Evolutionary conservation across 2,797 vertebrate genomes (phyloP).

Genomic region (Urosaurus nigricauda): DNA sequence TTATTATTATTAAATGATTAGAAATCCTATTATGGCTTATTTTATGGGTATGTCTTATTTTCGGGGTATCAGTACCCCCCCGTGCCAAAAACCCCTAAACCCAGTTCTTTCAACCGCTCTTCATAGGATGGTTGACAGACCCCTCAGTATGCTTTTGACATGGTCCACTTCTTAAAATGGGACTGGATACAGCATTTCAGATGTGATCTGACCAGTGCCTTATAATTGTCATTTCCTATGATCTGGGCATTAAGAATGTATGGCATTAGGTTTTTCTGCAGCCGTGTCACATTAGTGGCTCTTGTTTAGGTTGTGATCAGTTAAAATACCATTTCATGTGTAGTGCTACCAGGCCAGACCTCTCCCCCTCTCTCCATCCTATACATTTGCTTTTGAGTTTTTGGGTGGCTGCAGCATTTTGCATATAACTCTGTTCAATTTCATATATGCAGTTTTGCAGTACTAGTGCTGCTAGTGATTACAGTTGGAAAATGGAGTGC

Average conservation of each 20-base stretch:
- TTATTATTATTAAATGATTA: too few species aligned
- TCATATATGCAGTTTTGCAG: background rate
- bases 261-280: background rate
- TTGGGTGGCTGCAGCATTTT: background rate
- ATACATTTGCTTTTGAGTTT: background rate
- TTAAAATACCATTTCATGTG: background rate
- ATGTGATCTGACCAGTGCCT: background rate
- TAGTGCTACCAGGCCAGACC: background rate
- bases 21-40: too few species aligned
- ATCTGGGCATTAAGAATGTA: background rate
- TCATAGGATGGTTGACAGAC: background rate
- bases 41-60: too few species aligned
- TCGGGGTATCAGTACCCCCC: too few species aligned
- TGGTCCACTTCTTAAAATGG: background rate
- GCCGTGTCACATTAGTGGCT: background rate
- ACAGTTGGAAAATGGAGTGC: background rate
- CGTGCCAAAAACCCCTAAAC: too few species aligned
- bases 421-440: background rate
- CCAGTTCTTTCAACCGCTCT: background rate
- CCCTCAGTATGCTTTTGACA: background rate
- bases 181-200: background rate
- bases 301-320: background rate
- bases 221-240: background rate
- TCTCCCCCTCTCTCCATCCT: background rate
- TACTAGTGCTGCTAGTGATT: conserved; percentile 12